A percentile compares a stretch with the other conserved stretches of the same genome.
Evolutionary conservation across 2,113 vertebrate species (phyloP).

Genomic region (Alouatta palliata): DNA sequence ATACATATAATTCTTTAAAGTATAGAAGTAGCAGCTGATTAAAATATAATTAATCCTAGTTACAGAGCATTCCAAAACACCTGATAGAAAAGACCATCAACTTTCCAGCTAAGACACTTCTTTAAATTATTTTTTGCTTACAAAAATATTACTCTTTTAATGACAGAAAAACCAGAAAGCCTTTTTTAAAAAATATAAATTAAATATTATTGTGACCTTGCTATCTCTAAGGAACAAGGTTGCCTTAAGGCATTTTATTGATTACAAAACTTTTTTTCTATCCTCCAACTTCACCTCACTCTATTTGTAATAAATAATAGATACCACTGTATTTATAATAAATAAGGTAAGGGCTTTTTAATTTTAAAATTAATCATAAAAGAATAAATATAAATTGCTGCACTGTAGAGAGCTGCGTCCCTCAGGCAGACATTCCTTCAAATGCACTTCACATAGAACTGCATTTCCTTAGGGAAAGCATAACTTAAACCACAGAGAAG

Average conservation of each 20-base stretch:
- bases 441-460: neutral
- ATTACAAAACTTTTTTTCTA: constrained; percentile 59
- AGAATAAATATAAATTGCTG: constrained; percentile 56
- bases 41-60: constrained; percentile 24
- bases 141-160: neutral
- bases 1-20: constrained; percentile 18
- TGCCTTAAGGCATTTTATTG: constrained; percentile 64
- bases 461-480: neutral
- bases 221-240: constrained; percentile 33
- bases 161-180: neutral
- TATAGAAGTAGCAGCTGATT: neutral
- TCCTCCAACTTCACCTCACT: neutral
- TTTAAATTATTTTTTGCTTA: constrained; percentile 13
- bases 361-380: constrained; percentile 62
- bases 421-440: constrained; percentile 23
- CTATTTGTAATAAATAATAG: constrained; percentile 69
- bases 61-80: neutral
- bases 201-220: constrained; percentile 57
- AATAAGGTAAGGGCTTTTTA: constrained; percentile 24
- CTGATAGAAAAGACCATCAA: neutral
- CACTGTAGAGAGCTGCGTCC: neutral
- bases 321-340: constrained; percentile 66
- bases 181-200: constrained; percentile 53
- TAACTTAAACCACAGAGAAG: constrained; percentile 25
- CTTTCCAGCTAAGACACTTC: neutral